Evolutionary conservation across 2,888 invertebrate genomes (phyloP).

Genomic region (Hipparchia semele): DNA sequence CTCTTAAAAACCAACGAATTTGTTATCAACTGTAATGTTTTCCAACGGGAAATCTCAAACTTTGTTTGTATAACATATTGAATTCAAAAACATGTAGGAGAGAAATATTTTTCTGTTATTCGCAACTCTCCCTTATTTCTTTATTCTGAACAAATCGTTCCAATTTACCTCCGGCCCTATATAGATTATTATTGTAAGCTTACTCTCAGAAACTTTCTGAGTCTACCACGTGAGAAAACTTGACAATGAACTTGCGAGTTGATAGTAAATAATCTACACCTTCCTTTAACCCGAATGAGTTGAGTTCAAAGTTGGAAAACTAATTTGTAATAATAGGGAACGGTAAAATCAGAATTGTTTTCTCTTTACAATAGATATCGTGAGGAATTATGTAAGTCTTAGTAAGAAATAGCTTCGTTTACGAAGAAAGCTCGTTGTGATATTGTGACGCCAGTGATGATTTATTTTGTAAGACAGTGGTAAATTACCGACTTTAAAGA

Average conservation of each 20-base stretch:
- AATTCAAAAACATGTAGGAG: constrained; percentile 1
- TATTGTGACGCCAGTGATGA: neutral
- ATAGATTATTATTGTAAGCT: constrained; percentile 59
- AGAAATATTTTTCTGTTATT: constrained; percentile 11
- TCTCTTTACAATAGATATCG: neutral
- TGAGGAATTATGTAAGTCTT: too few species aligned
- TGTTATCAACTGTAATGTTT: neutral
- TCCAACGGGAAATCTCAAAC: neutral
- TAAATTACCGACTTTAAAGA: too few species aligned
- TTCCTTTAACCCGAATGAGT: constrained; percentile 37
- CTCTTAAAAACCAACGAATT: neutral
- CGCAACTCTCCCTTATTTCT: constrained; percentile 5
- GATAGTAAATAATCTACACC: constrained; percentile 41
- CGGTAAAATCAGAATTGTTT: neutral
- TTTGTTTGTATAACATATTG: neutral
- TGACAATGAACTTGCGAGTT: constrained; percentile 49
- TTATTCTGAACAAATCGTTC: constrained; percentile 52
- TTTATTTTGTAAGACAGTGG: neutral
- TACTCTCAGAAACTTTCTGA: constrained; percentile 55
- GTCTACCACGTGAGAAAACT: constrained; percentile 60
- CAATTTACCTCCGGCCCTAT: constrained; percentile 61
- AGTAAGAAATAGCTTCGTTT: too few species aligned
- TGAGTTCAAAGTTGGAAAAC: constrained; percentile 35
- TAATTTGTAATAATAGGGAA: constrained; percentile 37
- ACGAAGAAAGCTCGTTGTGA: neutral